Evolutionary conservation across 2,888 invertebrate species (phyloP).

Genomic region (Drosophila suboccidentalis): DNA sequence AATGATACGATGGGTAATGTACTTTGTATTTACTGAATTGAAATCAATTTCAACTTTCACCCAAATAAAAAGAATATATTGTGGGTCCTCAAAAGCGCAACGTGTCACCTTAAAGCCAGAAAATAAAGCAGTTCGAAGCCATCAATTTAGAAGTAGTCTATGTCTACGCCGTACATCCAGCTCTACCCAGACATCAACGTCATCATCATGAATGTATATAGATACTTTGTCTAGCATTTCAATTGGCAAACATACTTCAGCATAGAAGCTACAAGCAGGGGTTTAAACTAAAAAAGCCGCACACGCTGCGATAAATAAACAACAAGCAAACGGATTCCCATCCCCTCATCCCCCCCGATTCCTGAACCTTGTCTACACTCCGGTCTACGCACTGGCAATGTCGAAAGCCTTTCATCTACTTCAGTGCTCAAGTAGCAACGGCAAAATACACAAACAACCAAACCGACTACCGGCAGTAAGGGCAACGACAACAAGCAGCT

Average conservation of each 20-base stretch:
- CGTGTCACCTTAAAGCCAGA: slow-evolving; percentile 42
- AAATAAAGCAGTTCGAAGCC: slow-evolving; percentile 22
- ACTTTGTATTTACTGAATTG: neutral
- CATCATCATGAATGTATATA: slow-evolving; percentile 46
- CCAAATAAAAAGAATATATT: slow-evolving; percentile 7
- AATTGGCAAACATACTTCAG: slow-evolving; percentile 80
- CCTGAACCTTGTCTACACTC: slow-evolving; percentile 12
- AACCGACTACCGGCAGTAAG: slow-evolving; percentile 28
- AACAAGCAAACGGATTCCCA: slow-evolving; percentile 43
- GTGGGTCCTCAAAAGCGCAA: slow-evolving; percentile 33
- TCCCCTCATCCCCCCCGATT: neutral
- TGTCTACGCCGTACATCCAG: slow-evolving; percentile 35
- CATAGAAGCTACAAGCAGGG: slow-evolving; percentile 58
- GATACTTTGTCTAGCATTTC: slow-evolving; percentile 82
- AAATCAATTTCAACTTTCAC: slow-evolving; percentile 22
- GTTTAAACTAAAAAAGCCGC: slow-evolving; percentile 63
- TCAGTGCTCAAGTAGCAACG: slow-evolving; percentile 73
- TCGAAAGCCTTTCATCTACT: slow-evolving; percentile 77
- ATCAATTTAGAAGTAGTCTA: slow-evolving; percentile 15
- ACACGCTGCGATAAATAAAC: slow-evolving; percentile 76
- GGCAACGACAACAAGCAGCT: slow-evolving; percentile 48
- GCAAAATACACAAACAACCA: slow-evolving; percentile 61
- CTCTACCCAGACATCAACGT: slow-evolving; percentile 47
- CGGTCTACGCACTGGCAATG: slow-evolving; percentile 47
- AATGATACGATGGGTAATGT: neutral